phyloP scores from a whole-genome alignment of 2,888 invertebrate genomes.

The Sarcophaga subvicina region DNA sequence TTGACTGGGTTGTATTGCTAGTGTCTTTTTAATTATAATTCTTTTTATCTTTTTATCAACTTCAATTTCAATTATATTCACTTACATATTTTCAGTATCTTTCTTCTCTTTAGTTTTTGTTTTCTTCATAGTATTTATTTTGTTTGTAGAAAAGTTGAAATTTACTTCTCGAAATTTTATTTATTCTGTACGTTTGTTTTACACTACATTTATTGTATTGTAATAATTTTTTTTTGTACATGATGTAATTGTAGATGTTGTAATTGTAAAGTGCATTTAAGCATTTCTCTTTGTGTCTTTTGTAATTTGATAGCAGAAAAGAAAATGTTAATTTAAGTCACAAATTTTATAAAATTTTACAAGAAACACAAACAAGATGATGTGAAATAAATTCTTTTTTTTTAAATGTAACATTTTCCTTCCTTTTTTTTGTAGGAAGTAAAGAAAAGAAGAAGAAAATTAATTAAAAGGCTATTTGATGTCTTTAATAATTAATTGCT shows the following conservation, averaged over 20 bases:
- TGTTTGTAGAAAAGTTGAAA: neutral
- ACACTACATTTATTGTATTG: neutral
- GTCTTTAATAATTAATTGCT: too few species aligned
- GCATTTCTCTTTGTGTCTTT: neutral
- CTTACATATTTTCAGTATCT: neutral
- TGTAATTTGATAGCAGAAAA: neutral
- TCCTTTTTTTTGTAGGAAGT: neutral
- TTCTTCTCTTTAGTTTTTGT: neutral
- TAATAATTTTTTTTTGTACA: neutral
- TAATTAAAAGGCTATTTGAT: too few species aligned
- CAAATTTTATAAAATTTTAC: constrained; percentile 14
- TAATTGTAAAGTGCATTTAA: constrained; percentile 47
- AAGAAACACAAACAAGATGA: neutral
- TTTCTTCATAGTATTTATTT: too few species aligned
- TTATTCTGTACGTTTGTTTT: neutral
- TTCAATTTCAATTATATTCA: too few species aligned
- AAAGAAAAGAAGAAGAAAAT: too few species aligned
- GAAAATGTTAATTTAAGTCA: constrained; percentile 22
- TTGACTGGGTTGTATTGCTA: neutral
- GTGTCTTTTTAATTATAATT: neutral
- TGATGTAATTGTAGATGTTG: neutral
- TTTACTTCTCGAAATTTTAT: neutral
- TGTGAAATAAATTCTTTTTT: constrained; percentile 22
- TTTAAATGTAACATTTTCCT: too few species aligned
- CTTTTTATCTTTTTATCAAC: neutral